A percentile compares a stretch with the other conserved stretches of the same genome.
These are phyloP conservation scores for Drosophila guanche DNA, from an alignment of 1,140 invertebrate species.

Conservation along the genomic window DNA sequence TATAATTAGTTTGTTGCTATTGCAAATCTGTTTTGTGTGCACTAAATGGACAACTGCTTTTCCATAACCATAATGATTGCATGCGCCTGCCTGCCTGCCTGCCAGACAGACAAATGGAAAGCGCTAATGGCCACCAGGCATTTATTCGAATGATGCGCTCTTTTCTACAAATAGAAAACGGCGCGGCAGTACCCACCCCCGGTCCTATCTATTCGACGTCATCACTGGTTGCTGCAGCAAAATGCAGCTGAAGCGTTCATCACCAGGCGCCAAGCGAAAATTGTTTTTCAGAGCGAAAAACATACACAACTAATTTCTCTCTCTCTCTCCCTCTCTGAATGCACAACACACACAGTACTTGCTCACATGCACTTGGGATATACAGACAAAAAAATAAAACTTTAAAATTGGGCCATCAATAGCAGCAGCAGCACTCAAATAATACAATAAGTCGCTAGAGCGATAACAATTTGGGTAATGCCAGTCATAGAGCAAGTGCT, in stretches of 20 bases:
- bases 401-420: constrained; percentile 31
- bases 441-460: constrained; percentile 6
- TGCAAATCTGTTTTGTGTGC: no score
- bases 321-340: no score
- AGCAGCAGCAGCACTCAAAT: constrained; percentile 2
- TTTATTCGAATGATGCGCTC: constrained; percentile 51
- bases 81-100: no score
- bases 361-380: neutral
- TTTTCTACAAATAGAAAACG: constrained; percentile 55
- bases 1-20: no score
- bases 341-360: neutral
- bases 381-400: constrained; percentile 6
- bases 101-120: constrained; percentile 30
- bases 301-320: neutral
- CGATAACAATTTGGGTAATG: constrained; percentile 16
- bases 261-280: constrained; percentile 53
- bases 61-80: no score
- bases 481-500: constrained; percentile 41
- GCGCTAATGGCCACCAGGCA: constrained; percentile 37
- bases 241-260: constrained; percentile 73
- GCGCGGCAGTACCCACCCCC: constrained; percentile 18
- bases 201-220: neutral
- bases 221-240: constrained; percentile 8
- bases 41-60: no score
- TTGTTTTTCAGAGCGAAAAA: constrained; percentile 54